Conservation (phyloP, 2,113 vertebrate genomes). For the Chitala chitala region DNA sequence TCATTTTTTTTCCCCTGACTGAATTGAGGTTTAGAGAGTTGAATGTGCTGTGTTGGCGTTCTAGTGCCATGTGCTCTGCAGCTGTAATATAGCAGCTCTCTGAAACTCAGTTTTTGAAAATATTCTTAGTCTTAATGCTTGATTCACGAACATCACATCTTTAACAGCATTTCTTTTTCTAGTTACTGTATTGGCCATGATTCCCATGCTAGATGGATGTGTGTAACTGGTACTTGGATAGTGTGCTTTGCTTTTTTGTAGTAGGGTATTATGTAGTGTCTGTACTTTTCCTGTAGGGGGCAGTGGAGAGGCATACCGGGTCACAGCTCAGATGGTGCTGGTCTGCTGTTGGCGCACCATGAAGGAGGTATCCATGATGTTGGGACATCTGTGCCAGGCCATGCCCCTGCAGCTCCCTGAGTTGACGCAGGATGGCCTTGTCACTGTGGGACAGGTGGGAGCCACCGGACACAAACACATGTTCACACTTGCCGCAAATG, state of each 20-base stretch:
- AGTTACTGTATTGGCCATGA: too few species aligned
- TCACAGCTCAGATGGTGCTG: conserved; percentile 93
- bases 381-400: conserved; percentile 82
- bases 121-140: too few species aligned
- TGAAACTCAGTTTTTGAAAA: too few species aligned
- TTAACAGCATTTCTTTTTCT: too few species aligned
- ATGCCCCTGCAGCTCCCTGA: conserved; percentile 57
- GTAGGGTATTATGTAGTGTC: conserved; percentile 1
- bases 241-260: background rate
- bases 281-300: conserved; percentile 39
- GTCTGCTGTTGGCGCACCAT: conserved; percentile 96
- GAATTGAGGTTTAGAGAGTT: background rate
- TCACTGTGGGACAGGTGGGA: conserved; percentile 81
- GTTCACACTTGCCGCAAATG: background rate
- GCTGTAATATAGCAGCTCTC: background rate
- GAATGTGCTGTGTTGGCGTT: background rate
- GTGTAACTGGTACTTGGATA: background rate
- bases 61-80: background rate
- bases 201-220: background rate
- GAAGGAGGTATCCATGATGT: conserved; percentile 90
- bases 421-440: conserved; percentile 50
- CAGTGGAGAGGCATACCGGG: conserved; percentile 62
- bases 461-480: background rate
- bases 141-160: too few species aligned
- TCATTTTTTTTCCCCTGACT: background rate